These are phyloP conservation scores for Nomada fucata DNA, from an alignment of 2,888 invertebrate species.

Conservation along the genomic window DNA sequence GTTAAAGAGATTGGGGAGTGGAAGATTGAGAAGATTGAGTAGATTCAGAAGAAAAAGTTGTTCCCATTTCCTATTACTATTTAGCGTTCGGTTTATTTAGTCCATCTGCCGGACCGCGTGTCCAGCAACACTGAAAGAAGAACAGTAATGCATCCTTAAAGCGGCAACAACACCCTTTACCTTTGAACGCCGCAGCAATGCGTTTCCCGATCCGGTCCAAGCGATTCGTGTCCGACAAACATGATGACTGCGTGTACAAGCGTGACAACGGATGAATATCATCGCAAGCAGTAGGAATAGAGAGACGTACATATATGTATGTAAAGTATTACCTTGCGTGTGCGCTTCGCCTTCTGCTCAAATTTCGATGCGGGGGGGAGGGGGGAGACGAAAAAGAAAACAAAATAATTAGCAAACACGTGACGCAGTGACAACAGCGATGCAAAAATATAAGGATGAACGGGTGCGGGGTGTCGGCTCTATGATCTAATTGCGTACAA, in stretches of 20 bases:
- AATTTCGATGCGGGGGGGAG: conserved; percentile 75
- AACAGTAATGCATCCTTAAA: conserved; percentile 2
- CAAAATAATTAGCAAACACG: conserved; percentile 72
- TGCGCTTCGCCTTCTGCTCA: conserved; percentile 81
- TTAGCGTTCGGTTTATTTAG: conserved; percentile 21
- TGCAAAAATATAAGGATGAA: conserved; percentile 73
- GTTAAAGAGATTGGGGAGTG: neutral
- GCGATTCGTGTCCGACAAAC: conserved; percentile 23
- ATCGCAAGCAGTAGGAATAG: conserved; percentile 24
- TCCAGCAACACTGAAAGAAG: conserved; percentile 26
- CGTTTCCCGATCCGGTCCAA: conserved; percentile 22
- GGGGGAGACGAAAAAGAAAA: conserved; percentile 77
- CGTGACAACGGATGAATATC: conserved; percentile 12
- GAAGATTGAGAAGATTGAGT: neutral
- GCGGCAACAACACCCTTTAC: conserved; percentile 25
- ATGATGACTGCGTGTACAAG: conserved; percentile 12
- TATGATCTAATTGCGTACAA: neutral
- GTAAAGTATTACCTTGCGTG: conserved; percentile 80
- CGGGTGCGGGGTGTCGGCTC: neutral
- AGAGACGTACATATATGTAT: conserved; percentile 66
- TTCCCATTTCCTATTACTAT: neutral
- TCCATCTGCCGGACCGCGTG: neutral
- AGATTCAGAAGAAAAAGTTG: neutral
- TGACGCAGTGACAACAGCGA: conserved; percentile 75
- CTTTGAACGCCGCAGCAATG: conserved; percentile 27